Conservation (phyloP, 2,888 invertebrate genomes). For the Plemyria rubiginata region DNA sequence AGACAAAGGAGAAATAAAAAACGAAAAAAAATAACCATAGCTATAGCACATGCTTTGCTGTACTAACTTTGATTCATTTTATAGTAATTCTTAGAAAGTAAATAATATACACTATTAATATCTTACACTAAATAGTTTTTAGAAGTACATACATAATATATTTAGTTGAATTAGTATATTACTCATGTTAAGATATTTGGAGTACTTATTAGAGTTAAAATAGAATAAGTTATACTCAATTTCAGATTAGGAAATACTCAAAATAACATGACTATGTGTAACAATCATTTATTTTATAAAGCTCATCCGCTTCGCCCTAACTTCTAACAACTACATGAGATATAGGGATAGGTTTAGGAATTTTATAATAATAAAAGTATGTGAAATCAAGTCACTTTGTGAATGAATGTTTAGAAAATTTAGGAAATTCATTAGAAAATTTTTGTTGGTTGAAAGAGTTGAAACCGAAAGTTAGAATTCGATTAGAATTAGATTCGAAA, state of each 20-base stretch:
- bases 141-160: not conserved
- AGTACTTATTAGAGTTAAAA: conserved; percentile 22
- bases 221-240: conserved; percentile 35
- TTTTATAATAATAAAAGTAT: not conserved
- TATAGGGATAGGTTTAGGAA: conserved; percentile 4
- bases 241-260: conserved; percentile 57
- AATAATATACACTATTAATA: conserved; percentile 35
- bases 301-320: conserved; percentile 84
- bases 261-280: conserved; percentile 61
- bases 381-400: not conserved
- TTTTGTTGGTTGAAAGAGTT: not conserved
- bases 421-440: not conserved
- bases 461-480: not conserved
- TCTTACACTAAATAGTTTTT: conserved; percentile 13
- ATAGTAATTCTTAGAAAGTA: conserved; percentile 17
- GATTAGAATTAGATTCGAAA: not conserved
- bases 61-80: conserved; percentile 57
- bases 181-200: not conserved
- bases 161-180: not conserved
- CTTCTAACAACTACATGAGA: conserved; percentile 66
- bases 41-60: conserved; percentile 62
- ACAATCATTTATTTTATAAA: conserved; percentile 61
- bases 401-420: not conserved
- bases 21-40: conserved; percentile 38
- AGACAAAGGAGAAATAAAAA: conserved; percentile 36